A percentile compares a stretch with the other conserved stretches of the same genome.
Evolutionary conservation across 2,888 invertebrate species (phyloP).

Genomic region (Phaonia tiefii): DNA sequence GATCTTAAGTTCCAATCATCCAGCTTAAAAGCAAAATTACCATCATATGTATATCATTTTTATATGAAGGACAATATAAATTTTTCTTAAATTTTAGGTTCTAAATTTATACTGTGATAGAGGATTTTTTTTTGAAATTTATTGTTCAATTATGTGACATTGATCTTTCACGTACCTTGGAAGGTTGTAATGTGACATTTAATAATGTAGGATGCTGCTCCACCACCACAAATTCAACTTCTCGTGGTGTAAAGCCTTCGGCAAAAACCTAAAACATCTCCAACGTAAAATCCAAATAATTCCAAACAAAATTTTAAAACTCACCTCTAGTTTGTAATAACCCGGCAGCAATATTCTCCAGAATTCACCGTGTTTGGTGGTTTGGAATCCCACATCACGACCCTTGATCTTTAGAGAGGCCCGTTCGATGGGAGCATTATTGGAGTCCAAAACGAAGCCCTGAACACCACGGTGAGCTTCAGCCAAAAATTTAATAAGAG

Average conservation of each 20-base stretch:
- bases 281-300: neutral
- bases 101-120: neutral
- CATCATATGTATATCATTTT: no score
- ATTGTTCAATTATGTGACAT: no score
- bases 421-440: constrained; percentile 89
- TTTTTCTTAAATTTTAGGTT: neutral
- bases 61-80: no score
- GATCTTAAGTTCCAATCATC: no score
- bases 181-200: constrained; percentile 89
- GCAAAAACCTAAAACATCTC: constrained; percentile 86
- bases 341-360: constrained; percentile 96
- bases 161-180: constrained; percentile 83
- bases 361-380: constrained; percentile 95
- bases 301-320: neutral
- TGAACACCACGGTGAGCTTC: constrained; percentile 94
- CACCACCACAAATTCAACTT: constrained; percentile 92
- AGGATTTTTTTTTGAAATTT: neutral
- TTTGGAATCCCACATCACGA: constrained; percentile 91
- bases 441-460: constrained; percentile 91
- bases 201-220: constrained; percentile 92
- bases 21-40: no score
- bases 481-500: constrained; percentile 90
- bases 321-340: constrained; percentile 90
- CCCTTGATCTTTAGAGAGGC: constrained; percentile 90
- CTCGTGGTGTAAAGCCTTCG: constrained; percentile 90